A percentile compares a stretch with the other conserved stretches of the same genome.
Conservation (phyloP, 2,113 vertebrate genomes). For the Rhombomys opimus region DNA sequence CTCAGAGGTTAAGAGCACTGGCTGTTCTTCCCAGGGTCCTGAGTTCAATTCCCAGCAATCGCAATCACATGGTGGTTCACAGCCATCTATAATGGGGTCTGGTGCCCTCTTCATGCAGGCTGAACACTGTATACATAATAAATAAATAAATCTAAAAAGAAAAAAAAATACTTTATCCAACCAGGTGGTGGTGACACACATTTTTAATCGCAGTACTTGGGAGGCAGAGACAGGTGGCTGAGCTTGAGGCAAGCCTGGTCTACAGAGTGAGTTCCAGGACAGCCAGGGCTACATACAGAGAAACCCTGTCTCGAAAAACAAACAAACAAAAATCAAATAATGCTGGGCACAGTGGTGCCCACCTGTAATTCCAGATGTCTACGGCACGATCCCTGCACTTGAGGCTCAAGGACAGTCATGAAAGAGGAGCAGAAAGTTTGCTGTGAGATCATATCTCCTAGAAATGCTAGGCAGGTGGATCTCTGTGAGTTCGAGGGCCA, state of each 20-base stretch:
- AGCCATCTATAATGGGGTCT: too few relatives aligned
- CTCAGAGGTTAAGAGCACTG: too few relatives aligned
- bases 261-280: background rate
- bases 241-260: background rate
- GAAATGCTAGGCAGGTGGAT: background rate
- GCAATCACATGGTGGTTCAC: too few relatives aligned
- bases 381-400: background rate
- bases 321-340: background rate
- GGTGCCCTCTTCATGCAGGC: too few relatives aligned
- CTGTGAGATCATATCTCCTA: background rate
- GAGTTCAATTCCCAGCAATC: too few relatives aligned
- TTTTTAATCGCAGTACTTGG: background rate
- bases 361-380: background rate
- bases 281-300: background rate
- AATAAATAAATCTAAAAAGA: too few relatives aligned
- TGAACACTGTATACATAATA: too few relatives aligned
- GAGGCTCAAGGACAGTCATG: background rate
- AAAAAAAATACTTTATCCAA: background rate
- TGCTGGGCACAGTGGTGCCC: too few relatives aligned
- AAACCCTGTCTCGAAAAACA: background rate
- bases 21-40: too few relatives aligned
- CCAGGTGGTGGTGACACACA: accelerated
- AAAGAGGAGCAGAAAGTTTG: background rate
- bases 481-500: background rate
- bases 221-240: background rate